These are phyloP conservation scores for Rissa tridactyla DNA, from an alignment of 2,113 vertebrate species.

Conservation along the genomic window DNA sequence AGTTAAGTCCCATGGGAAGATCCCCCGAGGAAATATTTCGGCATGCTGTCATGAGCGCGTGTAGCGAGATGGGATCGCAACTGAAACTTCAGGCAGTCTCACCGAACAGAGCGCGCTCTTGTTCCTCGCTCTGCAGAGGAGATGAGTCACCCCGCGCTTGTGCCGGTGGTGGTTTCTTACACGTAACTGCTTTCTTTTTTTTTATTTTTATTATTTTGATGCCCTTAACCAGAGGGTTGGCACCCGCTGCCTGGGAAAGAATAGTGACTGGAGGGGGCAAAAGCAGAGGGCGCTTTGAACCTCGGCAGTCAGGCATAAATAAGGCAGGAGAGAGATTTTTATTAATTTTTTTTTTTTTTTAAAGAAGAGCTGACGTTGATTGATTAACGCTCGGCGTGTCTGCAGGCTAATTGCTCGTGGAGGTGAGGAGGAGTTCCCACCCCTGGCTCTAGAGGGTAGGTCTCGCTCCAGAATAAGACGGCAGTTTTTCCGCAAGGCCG, in stretches of 20 bases:
- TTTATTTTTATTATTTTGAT: background rate
- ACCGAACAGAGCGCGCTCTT: background rate
- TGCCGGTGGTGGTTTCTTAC: background rate
- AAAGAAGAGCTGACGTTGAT: background rate
- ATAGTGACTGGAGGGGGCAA: background rate
- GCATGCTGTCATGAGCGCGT: background rate
- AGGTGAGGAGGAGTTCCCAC: background rate
- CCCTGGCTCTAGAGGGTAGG: background rate
- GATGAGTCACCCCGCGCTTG: background rate
- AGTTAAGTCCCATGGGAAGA: constrained; percentile 61
- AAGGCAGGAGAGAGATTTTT: background rate
- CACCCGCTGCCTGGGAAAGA: background rate
- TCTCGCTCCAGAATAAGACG: background rate
- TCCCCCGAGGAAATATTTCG: constrained; percentile 49
- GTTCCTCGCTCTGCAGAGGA: background rate
- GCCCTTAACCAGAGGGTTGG: background rate
- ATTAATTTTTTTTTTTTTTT: no score
- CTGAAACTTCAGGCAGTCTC: background rate
- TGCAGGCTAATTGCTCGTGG: background rate
- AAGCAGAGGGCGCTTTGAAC: background rate
- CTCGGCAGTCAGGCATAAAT: background rate
- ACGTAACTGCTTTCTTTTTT: background rate
- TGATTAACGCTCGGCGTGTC: rapidly evolving
- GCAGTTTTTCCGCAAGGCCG: background rate
- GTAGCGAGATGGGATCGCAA: constrained; percentile 30